Base-by-base conservation (phyloP, 2,888 invertebrate genomes). In the Scaptomyza cyrtandrae region DNA sequence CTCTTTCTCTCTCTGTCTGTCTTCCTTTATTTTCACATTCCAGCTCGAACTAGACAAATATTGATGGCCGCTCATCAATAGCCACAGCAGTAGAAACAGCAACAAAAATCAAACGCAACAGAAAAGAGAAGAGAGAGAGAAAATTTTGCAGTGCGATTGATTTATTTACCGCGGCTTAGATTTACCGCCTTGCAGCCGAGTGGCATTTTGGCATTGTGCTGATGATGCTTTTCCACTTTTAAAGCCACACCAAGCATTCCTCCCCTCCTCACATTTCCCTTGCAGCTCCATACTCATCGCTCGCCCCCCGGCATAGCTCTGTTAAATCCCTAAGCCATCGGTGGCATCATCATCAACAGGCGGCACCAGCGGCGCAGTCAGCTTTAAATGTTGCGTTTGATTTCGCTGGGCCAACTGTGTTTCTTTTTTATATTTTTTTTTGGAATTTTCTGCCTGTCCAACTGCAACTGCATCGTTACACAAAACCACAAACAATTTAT, bases 401-500 rank as follows among this genome's bases (percentile, higher is more conserved):
- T 85, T 83, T 83, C 68, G 71, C 76, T 83, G 78, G 85, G 66
- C 85, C 73, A 78, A 74, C 77, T 58, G 63, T 53, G 48, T 46
- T 52, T 59, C 43, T 53, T 62, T 57, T 37, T 49, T 43, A 33
- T 37, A 52, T 24, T 45, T 56, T 45, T 56, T 62, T 54, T 67
- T 59, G 61, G 55, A 55, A 49, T 54, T 74, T 64, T 60, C 41
- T 62, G 63, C 27, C 59, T 52, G 71, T 84, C 69, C 67, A 67
- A 70, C 67, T 39, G 41, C 41, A 50, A 50, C 50, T 78, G 77
- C 86, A 75, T 86, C 89, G 87, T 84, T 86, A 88, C 89, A 87
- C 87, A 90, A 90, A 80, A 90, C 90, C 90, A 88, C 90, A 90
- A 90, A 90, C 90, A 90, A 90, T 90, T 90, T 90, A 90, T 90